Conservation (phyloP, 1,140 invertebrate genomes). For the Hycleus phaleratus region DNA sequence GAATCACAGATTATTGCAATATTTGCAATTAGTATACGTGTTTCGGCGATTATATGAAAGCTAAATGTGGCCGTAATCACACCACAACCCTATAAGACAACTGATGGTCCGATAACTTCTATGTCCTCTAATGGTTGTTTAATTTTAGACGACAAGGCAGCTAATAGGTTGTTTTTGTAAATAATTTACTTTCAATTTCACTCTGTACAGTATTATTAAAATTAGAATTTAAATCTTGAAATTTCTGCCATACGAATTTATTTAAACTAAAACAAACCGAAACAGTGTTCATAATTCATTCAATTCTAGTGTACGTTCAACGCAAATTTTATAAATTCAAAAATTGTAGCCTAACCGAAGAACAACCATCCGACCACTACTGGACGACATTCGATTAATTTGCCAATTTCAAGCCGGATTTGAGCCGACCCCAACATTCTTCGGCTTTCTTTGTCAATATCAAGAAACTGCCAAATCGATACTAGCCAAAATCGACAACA, state of each 20-base stretch:
- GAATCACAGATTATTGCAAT: conserved; percentile 4
- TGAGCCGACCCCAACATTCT: no score
- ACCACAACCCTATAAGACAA: no score
- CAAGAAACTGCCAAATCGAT: conserved; percentile 7
- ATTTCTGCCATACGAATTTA: no score
- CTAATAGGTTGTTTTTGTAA: conserved; percentile 6
- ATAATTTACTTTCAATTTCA: conserved; percentile 12
- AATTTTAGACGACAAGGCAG: conserved; percentile 1
- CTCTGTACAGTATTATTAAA: conserved; percentile 11
- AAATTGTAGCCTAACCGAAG: no score
- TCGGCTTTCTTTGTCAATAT: background rate
- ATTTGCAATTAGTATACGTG: conserved; percentile 13
- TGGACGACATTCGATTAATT: no score
- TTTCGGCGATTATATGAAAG: background rate
- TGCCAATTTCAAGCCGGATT: no score
- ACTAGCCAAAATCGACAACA: conserved; percentile 5
- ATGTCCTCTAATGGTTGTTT: no score
- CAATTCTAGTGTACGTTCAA: background rate
- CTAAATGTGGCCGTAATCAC: no score
- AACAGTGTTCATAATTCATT: conserved; percentile 5
- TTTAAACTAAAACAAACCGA: no score
- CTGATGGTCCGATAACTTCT: no score
- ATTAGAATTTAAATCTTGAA: no score
- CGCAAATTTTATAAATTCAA: background rate
- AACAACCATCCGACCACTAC: no score